Base-by-base conservation (phyloP, 2,797 vertebrate genomes). In the Ptychobarbus kaznakovi region DNA sequence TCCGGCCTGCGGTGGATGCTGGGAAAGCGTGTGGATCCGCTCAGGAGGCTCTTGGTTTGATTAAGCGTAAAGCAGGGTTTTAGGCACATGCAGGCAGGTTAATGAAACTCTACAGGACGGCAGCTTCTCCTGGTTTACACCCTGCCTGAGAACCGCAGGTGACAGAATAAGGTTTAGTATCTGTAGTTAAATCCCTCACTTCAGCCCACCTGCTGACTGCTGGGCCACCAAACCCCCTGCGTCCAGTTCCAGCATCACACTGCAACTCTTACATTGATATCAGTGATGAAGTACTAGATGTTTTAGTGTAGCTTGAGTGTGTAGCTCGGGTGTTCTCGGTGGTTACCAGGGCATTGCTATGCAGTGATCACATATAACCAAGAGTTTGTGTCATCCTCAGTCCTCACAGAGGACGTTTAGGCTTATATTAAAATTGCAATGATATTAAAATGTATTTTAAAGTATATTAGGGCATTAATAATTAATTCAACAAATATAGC, bases 31-130 rank as follows among this genome's bases (percentile, higher is more conserved):
- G 38, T n/a, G 69, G 65, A 44, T 35, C 44, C 6, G 42, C 25
- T 13, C 78, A 68, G 44, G 25, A 86, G 86, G 90, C 91, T 91
- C 92, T 92, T 90, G 91, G 91, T 94, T 93, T 95, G 94, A 95
- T 95, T 94, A 94, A 92, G 91, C 92, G 92, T 94, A 94, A 95
- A 93, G 91, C 94, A 86, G 88, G 89, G 92, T 91, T 94, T 95
- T 94, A 93, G 93, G 90, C 91, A 93, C 95, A 94, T 95, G 95
- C 91, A 91, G 95, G 94, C 94, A 96, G 92, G 95, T 95, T 96
- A 95, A 96, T 96, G 94, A 95, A 95, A 96, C 95, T 94, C 95
- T 91, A 93, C 93, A 88, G 94, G 94, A 91, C 91, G 88, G 89
- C 90, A 92, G 91, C 93, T 91, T 92, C 89, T 90, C 84, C 83